Base-by-base conservation (phyloP, 1,140 invertebrate species). In the Gonatopus flavifemur region DNA sequence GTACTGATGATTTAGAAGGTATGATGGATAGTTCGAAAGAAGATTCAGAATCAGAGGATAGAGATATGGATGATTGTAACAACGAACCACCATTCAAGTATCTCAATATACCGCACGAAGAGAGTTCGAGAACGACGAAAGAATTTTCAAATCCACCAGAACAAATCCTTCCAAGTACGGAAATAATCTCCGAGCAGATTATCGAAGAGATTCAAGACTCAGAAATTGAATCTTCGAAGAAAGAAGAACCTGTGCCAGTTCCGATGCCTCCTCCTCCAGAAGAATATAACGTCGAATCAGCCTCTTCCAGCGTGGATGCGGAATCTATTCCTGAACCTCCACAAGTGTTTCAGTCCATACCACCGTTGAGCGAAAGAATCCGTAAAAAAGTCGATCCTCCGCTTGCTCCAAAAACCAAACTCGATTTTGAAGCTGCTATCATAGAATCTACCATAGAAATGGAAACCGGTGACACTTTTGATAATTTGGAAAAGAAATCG, bases 21-120 rank as follows among this genome's bases (percentile, higher is more conserved):
- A 21, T 78, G 7, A 76, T 77, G 74, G 76, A 77, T 10, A 77
- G 74, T 20, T 76, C 74, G 0, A 77, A 77, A 33, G 75, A 78
- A 42, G 75, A 78, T 41, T 77, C 74, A 0, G 76, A 76, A 1
- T 69, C 66, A 0, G 76, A 77, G 8, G 67, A 74, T 10, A 64
- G 59, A 8, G 67, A 72, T 0, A 52, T 69, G 2, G 69, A 72
- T 1, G 69, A 73, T 21, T 13, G 59, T 1, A 66, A 70, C 3
- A 42, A 49, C 8, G 59, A 66, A 22, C 16, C 49, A 1, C 37
- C 52, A 4, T 73, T 74, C 24, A 71, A 69, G 16, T 49, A 57
- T 12, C 67, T 66, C 18, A 20, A 13, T 3, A n/a, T 57, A 16
- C 41, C 28, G 9, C 54, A 49, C 0, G 58, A 57, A 10, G 3